These are phyloP conservation scores for Asarcornis scutulata DNA, from an alignment of 2,113 vertebrate genomes.

Conservation along the genomic window DNA sequence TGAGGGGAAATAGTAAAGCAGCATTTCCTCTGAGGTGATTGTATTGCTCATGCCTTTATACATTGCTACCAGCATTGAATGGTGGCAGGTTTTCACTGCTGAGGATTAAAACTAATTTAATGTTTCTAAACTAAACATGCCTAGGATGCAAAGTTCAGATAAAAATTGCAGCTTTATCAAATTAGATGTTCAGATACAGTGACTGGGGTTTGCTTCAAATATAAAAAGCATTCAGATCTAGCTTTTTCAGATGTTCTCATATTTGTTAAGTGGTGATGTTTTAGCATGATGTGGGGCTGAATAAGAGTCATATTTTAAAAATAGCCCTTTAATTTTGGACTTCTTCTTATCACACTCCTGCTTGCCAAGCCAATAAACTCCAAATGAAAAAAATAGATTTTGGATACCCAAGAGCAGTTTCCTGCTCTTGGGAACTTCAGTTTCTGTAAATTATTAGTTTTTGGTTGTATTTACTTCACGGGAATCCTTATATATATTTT, in stretches of 20 bases:
- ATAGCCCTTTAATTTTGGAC: background rate
- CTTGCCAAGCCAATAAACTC: background rate
- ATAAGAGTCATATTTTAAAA: background rate
- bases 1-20: conserved; percentile 48
- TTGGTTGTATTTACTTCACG: background rate
- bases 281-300: background rate
- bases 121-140: conserved; percentile 25
- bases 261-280: background rate
- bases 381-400: background rate
- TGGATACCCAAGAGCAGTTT: background rate
- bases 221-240: background rate
- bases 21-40: conserved; percentile 42
- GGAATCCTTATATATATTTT: background rate
- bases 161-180: background rate
- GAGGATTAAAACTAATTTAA: conserved; percentile 21
- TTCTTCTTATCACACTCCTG: background rate
- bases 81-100: conserved; percentile 12
- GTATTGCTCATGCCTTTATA: background rate
- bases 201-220: background rate
- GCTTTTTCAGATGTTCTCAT: background rate
- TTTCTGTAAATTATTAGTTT: background rate
- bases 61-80: background rate
- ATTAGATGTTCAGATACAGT: background rate
- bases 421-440: background rate
- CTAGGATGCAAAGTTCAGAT: background rate